A percentile compares a stretch with the other conserved stretches of the same genome.
phyloP scores from a whole-genome alignment of 2,797 vertebrate genomes.

The Xenentodon cancila region DNA sequence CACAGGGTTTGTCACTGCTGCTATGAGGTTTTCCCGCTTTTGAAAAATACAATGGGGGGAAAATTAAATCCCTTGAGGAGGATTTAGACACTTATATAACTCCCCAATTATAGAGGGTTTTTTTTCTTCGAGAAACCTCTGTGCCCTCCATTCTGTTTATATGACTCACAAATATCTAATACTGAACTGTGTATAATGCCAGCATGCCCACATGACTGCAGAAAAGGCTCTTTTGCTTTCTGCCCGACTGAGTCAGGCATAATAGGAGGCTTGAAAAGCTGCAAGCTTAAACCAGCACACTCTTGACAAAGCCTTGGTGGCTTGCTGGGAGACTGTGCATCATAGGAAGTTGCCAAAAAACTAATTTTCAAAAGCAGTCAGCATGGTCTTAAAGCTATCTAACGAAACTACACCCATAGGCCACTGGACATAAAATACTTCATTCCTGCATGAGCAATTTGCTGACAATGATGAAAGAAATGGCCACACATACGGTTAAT shows the following conservation, averaged over 20 bases:
- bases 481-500: constrained; percentile 6
- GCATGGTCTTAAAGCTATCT: constrained; percentile 77
- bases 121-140: constrained; percentile 72
- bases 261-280: constrained; percentile 81
- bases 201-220: constrained; percentile 82
- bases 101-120: constrained; percentile 85
- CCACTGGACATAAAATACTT: constrained; percentile 66
- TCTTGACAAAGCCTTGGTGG: constrained; percentile 81
- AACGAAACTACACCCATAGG: constrained; percentile 65
- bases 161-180: constrained; percentile 85
- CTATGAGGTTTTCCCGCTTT: constrained; percentile 78
- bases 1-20: constrained; percentile 78
- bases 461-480: constrained; percentile 46
- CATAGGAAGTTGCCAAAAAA: constrained; percentile 79
- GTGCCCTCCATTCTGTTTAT: constrained; percentile 82
- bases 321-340: constrained; percentile 74
- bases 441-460: constrained; percentile 55
- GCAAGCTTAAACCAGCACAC: constrained; percentile 76
- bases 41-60: constrained; percentile 74
- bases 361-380: constrained; percentile 82
- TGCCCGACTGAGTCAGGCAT: constrained; percentile 82
- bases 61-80: constrained; percentile 80
- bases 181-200: constrained; percentile 81
- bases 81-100: constrained; percentile 87
- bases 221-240: constrained; percentile 83